Percentiles rank a stretch among this genome's conserved stretches.
These are phyloP conservation scores for Drosophila melanogaster DNA, from an alignment of 1,140 invertebrate genomes.

Conservation along the genomic window Release_6_plus_ISO1_MT NT_033779.5:6750501-6751000, in stretches of 20 bases:
- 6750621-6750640: constrained; percentile 26
- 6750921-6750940: constrained; percentile 18
- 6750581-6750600: constrained; percentile 49
- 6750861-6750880: constrained; percentile 3
- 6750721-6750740: constrained; percentile 1
- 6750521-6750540: too few relatives aligned
- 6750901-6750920: constrained; percentile 34
- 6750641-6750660: neutral
- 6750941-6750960: constrained; percentile 21
- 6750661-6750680: constrained; percentile 23
- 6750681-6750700: neutral
- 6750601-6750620: constrained; percentile 50
- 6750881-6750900: neutral
- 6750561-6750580: neutral
- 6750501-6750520: neutral
- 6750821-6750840: constrained; percentile 17
- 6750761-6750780: constrained; percentile 38
- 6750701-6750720: constrained; percentile 44
- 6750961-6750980: constrained; percentile 1
- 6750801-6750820: constrained; percentile 32
- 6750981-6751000: constrained; percentile 7
- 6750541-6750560: neutral
- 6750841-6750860: constrained; percentile 46
- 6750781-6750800: constrained; percentile 18
- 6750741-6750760: constrained; percentile 27